Conservation (phyloP, 1,140 invertebrate species). For the Penaeus indicus region DNA sequence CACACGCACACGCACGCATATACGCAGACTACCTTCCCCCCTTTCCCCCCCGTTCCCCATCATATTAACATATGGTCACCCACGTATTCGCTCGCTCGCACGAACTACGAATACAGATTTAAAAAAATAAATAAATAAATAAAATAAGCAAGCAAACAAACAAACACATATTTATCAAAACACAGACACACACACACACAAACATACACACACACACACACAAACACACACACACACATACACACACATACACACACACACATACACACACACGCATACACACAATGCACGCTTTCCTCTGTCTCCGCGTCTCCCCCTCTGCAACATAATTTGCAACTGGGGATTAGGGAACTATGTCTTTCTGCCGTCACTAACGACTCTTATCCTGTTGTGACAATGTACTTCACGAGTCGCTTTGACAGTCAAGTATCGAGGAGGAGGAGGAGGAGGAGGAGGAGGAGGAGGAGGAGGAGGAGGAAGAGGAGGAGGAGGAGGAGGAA, state of each 20-base stretch:
- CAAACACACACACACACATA: too few relatives aligned
- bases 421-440: neutral
- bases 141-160: too few relatives aligned
- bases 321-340: too few relatives aligned
- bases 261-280: too few relatives aligned
- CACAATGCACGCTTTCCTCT: too few relatives aligned
- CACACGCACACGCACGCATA: neutral
- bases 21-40: neutral
- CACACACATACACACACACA: too few relatives aligned
- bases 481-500: neutral
- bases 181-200: too few relatives aligned
- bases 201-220: too few relatives aligned
- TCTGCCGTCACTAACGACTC: neutral
- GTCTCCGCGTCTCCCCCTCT: too few relatives aligned
- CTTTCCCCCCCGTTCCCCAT: neutral
- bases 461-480: neutral
- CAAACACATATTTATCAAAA: too few relatives aligned
- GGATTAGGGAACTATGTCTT: constrained; percentile 1
- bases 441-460: neutral
- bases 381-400: neutral
- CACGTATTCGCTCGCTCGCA: neutral
- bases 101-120: too few relatives aligned
- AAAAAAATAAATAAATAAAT: too few relatives aligned
- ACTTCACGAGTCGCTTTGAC: neutral
- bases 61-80: neutral